Conservation (phyloP, 1,140 invertebrate genomes). For the Cherax quadricarinatus region DNA sequence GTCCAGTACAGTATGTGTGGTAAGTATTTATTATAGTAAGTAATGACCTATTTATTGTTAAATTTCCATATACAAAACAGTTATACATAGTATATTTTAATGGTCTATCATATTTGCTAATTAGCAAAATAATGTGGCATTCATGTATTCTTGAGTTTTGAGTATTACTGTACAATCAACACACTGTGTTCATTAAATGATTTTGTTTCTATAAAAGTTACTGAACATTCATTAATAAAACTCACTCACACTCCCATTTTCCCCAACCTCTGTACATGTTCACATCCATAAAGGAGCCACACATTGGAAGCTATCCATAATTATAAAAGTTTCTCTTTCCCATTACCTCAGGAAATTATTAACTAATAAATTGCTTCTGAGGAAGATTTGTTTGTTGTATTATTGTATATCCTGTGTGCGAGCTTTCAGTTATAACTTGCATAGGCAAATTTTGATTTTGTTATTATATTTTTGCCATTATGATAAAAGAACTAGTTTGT, state of each 20-base stretch:
- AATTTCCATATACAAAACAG: too few species aligned
- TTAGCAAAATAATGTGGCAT: too few species aligned
- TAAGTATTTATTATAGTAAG: too few species aligned
- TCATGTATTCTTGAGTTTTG: too few species aligned
- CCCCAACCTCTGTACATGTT: neutral
- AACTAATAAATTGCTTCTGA: neutral
- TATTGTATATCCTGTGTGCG: neutral
- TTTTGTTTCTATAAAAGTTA: neutral
- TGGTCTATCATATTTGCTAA: too few species aligned
- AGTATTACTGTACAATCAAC: too few species aligned
- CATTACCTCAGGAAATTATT: neutral
- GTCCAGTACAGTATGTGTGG: too few species aligned
- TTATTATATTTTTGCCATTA: neutral
- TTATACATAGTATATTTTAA: too few species aligned
- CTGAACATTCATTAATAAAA: neutral
- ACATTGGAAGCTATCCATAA: neutral
- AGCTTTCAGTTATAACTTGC: slow-evolving; percentile 20
- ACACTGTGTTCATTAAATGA: neutral
- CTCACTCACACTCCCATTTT: neutral
- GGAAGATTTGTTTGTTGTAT: neutral
- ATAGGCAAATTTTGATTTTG: neutral
- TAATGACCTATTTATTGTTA: too few species aligned
- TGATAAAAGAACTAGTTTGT: neutral
- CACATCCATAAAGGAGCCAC: neutral
- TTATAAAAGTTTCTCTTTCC: neutral